Evolutionary conservation across 2,888 invertebrate genomes (phyloP), one percentile per base, ranked within the genome.

Genomic region (Cryptocephalus moraei): DNA sequence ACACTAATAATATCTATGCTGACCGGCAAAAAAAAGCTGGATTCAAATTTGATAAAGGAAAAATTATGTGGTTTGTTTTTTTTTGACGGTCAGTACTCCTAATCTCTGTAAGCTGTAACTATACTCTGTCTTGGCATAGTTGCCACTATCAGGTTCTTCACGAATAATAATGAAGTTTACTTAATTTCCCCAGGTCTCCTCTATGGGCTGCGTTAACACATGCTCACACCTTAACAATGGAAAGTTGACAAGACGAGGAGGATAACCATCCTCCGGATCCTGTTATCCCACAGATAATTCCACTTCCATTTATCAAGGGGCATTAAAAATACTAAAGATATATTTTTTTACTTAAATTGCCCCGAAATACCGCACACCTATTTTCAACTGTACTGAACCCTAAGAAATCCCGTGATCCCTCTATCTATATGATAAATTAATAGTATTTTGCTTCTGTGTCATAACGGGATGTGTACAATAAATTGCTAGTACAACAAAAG

Each of bases 191-290:
- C 69, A 84, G 83, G 62, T 84, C 86, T 53, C 88, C 88, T 43
- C 75, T 89, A 55, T 88, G 88, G 88, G 86, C 84, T 44, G 83
- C 88, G 45, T 76, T 88, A 59, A 88, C 88, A 46, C 80, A 81
- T 63, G 84, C 83, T 62, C 83, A 85, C 62, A 72, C 77, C 47
- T 54, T 70, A 47, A 62, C 65, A 22, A 57, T 66, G 39, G 62
- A 65, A 44, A 68, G 68, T 61, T 68, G 68, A 70, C 69, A 60
- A 42, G 57, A 60, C n/a, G 59, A 61, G 39, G 58, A 50, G 39
- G 54, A 53, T 48, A 56, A 59, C 48, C 56, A 55, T 39, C 52
- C 53, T 52, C 48, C 55, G 11, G 64, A 66, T 53, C 67, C 66
- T 14, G 62, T 68, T 22, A 64, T 68, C 42, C 67, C 68, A 9